A percentile compares a stretch with the other conserved stretches of the same genome.
Evolutionary conservation across 30 jellyfish, hydroid and myxozoan genomes (phyloP).

Genomic region (Chrysaora quinquecirrha): DNA sequence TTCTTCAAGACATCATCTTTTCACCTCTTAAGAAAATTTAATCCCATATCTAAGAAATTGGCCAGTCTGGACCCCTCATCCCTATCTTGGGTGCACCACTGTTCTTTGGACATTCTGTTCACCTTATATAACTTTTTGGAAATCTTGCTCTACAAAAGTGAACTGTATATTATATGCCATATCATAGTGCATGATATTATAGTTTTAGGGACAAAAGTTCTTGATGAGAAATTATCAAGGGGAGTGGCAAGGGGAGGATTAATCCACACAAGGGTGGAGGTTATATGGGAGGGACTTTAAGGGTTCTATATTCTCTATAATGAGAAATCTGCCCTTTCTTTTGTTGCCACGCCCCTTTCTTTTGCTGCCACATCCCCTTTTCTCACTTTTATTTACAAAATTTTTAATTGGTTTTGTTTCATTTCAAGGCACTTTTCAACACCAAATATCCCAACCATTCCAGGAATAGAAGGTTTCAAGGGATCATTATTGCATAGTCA

Average conservation of each 20-base stretch:
- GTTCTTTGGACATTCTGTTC: background rate
- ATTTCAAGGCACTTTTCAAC: conserved; percentile 60
- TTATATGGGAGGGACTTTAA: too few species aligned
- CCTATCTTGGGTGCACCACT: background rate
- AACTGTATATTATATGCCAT: too few species aligned
- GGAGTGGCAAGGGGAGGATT: too few species aligned
- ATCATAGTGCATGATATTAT: too few species aligned
- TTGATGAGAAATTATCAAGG: too few species aligned
- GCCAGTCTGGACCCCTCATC: background rate
- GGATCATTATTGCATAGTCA: conserved; percentile 78
- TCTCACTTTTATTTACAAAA: background rate
- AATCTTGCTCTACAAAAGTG: background rate
- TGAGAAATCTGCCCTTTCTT: background rate
- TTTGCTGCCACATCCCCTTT: too few species aligned
- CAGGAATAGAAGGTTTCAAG: conserved; percentile 43
- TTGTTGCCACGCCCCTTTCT: too few species aligned
- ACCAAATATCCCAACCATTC: conserved; percentile 70
- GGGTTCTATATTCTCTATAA: too few species aligned
- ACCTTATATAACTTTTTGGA: background rate
- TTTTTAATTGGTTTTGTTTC: too few species aligned
- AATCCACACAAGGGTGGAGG: too few species aligned
- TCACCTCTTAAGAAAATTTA: background rate
- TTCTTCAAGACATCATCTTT: too few species aligned
- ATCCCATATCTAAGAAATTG: background rate
- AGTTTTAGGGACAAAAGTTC: too few species aligned